Conservation (phyloP, 2,888 invertebrate genomes). For the Tiliacea citrago region DNA sequence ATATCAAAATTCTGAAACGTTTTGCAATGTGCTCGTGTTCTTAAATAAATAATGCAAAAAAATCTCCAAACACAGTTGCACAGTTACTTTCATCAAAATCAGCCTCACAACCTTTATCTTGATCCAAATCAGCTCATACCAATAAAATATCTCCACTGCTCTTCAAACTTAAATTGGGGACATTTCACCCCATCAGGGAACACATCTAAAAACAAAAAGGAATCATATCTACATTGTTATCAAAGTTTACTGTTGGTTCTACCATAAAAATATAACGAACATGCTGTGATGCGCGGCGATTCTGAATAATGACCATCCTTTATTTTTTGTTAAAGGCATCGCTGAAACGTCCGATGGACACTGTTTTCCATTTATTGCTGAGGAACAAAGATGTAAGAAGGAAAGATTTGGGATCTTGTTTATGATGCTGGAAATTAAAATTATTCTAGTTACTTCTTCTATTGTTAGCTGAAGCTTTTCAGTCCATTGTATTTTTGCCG, state of each 20-base stretch:
- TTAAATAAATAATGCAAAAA: too few species aligned
- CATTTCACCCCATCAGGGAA: conserved; percentile 26
- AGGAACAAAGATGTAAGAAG: conserved; percentile 44
- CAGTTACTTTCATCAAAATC: conserved; percentile 10
- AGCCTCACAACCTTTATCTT: conserved; percentile 2
- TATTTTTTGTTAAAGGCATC: conserved; percentile 61
- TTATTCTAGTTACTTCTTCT: background rate
- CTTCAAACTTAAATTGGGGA: conserved; percentile 38
- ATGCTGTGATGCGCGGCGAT: conserved; percentile 63
- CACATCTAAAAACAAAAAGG: conserved; percentile 54
- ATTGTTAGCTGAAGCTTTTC: background rate
- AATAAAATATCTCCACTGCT: conserved; percentile 7
- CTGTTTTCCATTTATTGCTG: conserved; percentile 65
- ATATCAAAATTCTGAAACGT: too few species aligned
- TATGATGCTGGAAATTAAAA: background rate
- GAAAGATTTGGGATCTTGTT: background rate
- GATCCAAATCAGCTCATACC: conserved; percentile 15
- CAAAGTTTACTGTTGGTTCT: conserved; percentile 58
- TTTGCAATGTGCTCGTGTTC: too few species aligned
- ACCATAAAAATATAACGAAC: conserved; percentile 66
- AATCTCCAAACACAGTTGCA: too few species aligned
- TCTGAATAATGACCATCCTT: conserved; percentile 62
- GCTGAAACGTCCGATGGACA: conserved; percentile 64
- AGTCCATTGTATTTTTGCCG: background rate
- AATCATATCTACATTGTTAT: conserved; percentile 61